These are phyloP conservation scores for Syrrhaptes paradoxus DNA, from an alignment of 2,113 vertebrate genomes.

Conservation along the genomic window DNA sequence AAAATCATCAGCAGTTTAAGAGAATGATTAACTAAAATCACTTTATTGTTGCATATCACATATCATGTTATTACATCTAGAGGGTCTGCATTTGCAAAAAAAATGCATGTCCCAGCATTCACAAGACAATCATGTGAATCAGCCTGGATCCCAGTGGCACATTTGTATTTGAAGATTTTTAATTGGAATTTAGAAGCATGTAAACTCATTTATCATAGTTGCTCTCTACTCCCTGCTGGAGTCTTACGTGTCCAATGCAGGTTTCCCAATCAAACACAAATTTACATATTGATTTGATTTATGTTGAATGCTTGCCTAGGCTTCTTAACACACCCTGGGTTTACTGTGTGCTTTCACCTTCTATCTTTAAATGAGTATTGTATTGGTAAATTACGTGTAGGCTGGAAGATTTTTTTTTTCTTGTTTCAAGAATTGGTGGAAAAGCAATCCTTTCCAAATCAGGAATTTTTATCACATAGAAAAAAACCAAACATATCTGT, in stretches of 20 bases:
- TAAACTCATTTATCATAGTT: conserved; percentile 17
- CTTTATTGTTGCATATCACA: not conserved
- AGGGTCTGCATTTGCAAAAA: not conserved
- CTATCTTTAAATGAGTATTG: not conserved
- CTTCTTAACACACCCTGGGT: not conserved
- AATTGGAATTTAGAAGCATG: not conserved
- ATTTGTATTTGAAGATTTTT: conserved; percentile 2
- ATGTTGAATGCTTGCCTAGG: not conserved
- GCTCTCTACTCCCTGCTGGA: conserved; percentile 28
- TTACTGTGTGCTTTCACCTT: not conserved
- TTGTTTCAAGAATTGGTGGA: not conserved
- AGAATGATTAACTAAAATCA: not conserved
- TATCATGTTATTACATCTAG: not conserved
- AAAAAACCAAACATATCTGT: not conserved
- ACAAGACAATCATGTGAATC: not conserved
- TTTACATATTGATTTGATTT: conserved; percentile 48
- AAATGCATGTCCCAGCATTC: not conserved
- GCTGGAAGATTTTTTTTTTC: not conserved
- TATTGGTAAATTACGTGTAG: not conserved
- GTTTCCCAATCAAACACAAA: not conserved
- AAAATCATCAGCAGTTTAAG: not conserved
- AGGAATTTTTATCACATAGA: not conserved
- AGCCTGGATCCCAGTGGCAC: not conserved
- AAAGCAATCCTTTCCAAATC: not conserved
- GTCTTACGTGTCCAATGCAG: conserved; percentile 9